A percentile compares a stretch with the other conserved stretches of the same genome.
Evolutionary conservation across 2,888 invertebrate species (phyloP).

Genomic region (Stegophylla sp.): DNA sequence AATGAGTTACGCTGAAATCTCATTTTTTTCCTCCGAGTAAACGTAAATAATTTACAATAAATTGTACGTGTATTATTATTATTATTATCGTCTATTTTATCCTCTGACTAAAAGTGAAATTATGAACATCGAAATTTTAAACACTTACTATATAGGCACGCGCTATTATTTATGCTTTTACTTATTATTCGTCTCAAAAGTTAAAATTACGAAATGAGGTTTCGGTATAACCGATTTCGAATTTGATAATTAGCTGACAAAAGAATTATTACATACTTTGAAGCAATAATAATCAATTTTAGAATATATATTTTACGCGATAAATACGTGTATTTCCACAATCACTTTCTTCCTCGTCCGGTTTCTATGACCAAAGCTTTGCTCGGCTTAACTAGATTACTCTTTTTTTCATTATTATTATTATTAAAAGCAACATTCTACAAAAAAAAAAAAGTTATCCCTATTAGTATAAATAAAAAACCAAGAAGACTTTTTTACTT

Average conservation of each 20-base stretch:
- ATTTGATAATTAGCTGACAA: slow-evolving; percentile 25
- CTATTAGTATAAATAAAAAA: background rate
- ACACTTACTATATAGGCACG: too few species aligned
- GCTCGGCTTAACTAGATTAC: slow-evolving; percentile 12
- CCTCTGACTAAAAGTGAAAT: background rate
- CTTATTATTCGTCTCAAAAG: background rate
- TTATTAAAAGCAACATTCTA: slow-evolving; percentile 34
- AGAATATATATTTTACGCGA: slow-evolving; percentile 13
- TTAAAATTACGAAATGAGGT: background rate
- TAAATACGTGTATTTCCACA: slow-evolving; percentile 38
- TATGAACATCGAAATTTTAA: background rate
- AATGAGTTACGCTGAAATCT: too few species aligned
- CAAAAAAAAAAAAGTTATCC: background rate
- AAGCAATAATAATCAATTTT: slow-evolving; percentile 1
- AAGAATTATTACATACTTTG: background rate
- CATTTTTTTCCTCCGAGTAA: too few species aligned
- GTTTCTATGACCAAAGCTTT: slow-evolving; percentile 30
- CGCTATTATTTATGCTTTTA: background rate
- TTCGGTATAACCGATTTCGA: slow-evolving; percentile 19
- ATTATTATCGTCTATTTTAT: background rate
- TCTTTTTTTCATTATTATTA: slow-evolving; percentile 12
- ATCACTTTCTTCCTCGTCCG: slow-evolving; percentile 49
- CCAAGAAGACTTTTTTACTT: slow-evolving; percentile 6
- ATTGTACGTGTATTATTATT: too few species aligned
- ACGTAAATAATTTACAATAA: too few species aligned